Evolutionary conservation across 2,888 invertebrate genomes (phyloP).

Genomic region (Osedax fenrisi): DNA sequence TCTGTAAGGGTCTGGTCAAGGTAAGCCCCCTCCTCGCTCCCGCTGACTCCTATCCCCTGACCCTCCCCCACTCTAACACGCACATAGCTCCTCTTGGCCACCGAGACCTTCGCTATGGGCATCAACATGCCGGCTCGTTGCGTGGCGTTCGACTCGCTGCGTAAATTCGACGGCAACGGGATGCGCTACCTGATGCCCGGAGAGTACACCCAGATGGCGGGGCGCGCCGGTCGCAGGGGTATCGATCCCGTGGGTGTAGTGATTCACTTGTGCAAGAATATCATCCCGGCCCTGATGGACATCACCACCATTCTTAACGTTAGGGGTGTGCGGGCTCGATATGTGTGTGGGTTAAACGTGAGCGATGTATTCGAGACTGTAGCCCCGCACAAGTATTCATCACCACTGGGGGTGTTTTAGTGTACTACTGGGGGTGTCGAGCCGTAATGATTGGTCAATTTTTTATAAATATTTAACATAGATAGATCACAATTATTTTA

Average conservation of each 20-base stretch:
- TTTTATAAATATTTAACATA: no score
- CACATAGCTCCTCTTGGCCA: conserved; percentile 76
- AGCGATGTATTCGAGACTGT: no score
- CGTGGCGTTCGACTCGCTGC: conserved; percentile 82
- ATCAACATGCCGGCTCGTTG: conserved; percentile 98
- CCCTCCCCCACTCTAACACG: conserved; percentile 34
- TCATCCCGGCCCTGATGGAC: conserved; percentile 56
- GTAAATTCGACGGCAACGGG: conserved; percentile 77
- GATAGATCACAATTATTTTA: no score
- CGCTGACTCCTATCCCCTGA: neutral
- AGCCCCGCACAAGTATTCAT: no score
- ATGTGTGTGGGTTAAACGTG: no score
- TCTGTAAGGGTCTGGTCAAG: conserved; percentile 80
- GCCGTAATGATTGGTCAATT: no score
- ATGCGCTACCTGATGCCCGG: conserved; percentile 53
- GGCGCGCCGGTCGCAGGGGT: conserved; percentile 84
- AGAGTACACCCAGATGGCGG: conserved; percentile 66
- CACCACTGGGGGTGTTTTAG: no score
- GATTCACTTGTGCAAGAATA: conserved; percentile 67
- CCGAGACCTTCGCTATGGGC: conserved; percentile 99
- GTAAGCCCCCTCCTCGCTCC: conserved; percentile 47
- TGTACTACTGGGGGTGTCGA: no score
- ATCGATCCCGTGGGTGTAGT: conserved; percentile 87
- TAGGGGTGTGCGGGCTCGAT: no score
- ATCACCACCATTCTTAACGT: neutral